A percentile compares a stretch with the other conserved stretches of the same genome.
These are phyloP conservation scores for Pyrocoelia pectoralis DNA, from an alignment of 2,888 invertebrate species.

Conservation along the genomic window DNA sequence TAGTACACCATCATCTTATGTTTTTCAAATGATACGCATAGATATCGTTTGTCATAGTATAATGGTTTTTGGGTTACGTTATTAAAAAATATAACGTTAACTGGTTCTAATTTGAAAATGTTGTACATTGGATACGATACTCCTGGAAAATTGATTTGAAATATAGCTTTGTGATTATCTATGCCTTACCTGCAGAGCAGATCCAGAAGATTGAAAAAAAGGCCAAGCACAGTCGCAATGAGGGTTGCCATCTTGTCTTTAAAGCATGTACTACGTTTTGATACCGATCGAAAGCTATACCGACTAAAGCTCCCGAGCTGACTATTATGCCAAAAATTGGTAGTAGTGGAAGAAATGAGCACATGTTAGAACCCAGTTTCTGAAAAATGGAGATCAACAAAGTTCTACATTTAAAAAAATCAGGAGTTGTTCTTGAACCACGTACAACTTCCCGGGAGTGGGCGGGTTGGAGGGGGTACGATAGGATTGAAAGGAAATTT, in stretches of 20 bases:
- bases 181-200: constrained; percentile 52
- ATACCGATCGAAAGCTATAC: constrained; percentile 66
- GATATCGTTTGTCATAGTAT: constrained; percentile 44
- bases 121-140: constrained; percentile 59
- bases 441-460: no score
- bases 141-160: constrained; percentile 44
- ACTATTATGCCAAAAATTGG: constrained; percentile 63
- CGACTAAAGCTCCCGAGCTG: constrained; percentile 63
- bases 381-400: no score
- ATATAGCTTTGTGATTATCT: not conserved
- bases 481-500: no score
- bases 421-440: no score
- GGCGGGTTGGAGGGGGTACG: no score
- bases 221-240: constrained; percentile 51
- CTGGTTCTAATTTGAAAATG: constrained; percentile 51
- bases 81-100: constrained; percentile 44
- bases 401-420: no score
- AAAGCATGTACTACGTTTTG: constrained; percentile 60
- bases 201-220: constrained; percentile 57
- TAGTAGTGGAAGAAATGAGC: constrained; percentile 62
- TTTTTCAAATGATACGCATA: constrained; percentile 48
- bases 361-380: constrained; percentile 61
- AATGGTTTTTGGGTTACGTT: constrained; percentile 38
- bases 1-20: constrained; percentile 47
- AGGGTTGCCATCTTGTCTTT: constrained; percentile 61